Evolutionary conservation across 2,888 invertebrate species (phyloP).

Genomic region (Drosophila picticornis): DNA sequence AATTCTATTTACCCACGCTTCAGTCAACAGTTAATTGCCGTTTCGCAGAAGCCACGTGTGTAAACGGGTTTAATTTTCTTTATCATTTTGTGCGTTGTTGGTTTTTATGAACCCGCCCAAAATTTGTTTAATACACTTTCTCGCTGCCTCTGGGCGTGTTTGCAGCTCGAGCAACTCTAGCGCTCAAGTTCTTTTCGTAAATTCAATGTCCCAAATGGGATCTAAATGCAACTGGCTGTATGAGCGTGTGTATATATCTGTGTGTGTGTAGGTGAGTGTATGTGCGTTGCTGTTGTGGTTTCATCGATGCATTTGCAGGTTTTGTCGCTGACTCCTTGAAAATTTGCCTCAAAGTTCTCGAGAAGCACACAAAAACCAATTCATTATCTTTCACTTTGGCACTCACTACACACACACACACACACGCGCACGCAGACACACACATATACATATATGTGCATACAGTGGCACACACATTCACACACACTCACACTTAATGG

Average conservation of each 20-base stretch:
- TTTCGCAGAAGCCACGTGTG: conserved; percentile 10
- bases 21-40: not conserved
- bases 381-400: conserved; percentile 77
- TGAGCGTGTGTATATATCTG: conserved; percentile 6
- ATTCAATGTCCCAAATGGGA: conserved; percentile 30
- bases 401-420: conserved; percentile 32
- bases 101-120: conserved; percentile 41
- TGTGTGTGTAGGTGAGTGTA: conserved; percentile 2
- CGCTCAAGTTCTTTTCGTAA: conserved; percentile 34
- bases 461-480: conserved; percentile 15
- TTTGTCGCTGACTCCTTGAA: conserved; percentile 34
- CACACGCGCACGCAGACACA: conserved; percentile 28
- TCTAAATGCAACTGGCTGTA: conserved; percentile 29
- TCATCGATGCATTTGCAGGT: conserved; percentile 31
- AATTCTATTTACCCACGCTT: not conserved
- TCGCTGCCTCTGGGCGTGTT: conserved; percentile 17
- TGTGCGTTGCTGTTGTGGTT: conserved; percentile 11
- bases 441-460: conserved; percentile 28
- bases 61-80: conserved; percentile 43
- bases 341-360: conserved; percentile 42
- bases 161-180: not conserved
- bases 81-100: conserved; percentile 32
- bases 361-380: conserved; percentile 63
- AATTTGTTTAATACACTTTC: conserved; percentile 51
- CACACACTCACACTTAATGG: conserved; percentile 28